phyloP scores from a whole-genome alignment of 2,888 invertebrate genomes.

The Pollenia labialis region DNA sequence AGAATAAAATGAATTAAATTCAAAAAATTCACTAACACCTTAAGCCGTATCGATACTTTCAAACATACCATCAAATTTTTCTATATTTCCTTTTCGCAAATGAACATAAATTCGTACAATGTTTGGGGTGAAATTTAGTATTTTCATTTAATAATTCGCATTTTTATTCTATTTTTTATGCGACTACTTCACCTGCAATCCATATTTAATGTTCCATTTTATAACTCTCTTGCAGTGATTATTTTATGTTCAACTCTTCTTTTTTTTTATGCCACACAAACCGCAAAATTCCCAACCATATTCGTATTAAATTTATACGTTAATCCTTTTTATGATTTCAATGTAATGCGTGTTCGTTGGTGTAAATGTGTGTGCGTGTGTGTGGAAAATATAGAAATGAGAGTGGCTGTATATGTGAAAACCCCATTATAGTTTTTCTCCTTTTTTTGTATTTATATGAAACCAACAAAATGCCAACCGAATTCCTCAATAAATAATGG shows the following conservation, averaged over 20 bases:
- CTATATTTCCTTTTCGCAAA: background rate
- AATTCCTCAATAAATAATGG: slow-evolving; percentile 51
- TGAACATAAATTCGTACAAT: background rate
- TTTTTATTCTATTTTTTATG: background rate
- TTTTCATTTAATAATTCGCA: slow-evolving; percentile 2
- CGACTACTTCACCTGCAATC: background rate
- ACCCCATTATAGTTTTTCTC: slow-evolving; percentile 8
- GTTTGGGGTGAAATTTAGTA: background rate
- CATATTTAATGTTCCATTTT: slow-evolving; percentile 48
- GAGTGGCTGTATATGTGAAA: background rate
- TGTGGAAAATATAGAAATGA: background rate
- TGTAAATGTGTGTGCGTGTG: background rate
- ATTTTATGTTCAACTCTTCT: slow-evolving; percentile 14
- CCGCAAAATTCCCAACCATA: slow-evolving; percentile 38
- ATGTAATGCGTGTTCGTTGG: background rate
- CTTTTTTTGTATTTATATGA: background rate
- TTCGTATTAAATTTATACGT: slow-evolving; percentile 17
- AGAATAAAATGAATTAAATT: slow-evolving; percentile 46
- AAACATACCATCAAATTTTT: no score
- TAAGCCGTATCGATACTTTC: background rate
- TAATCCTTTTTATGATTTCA: slow-evolving; percentile 22
- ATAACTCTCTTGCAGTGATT: slow-evolving; percentile 20
- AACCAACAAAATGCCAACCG: slow-evolving; percentile 23
- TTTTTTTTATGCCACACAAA: slow-evolving; percentile 16
- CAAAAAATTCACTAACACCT: background rate